These are phyloP conservation scores for Morelia viridis DNA, from an alignment of 2,797 vertebrate species.

Conservation along the genomic window DNA sequence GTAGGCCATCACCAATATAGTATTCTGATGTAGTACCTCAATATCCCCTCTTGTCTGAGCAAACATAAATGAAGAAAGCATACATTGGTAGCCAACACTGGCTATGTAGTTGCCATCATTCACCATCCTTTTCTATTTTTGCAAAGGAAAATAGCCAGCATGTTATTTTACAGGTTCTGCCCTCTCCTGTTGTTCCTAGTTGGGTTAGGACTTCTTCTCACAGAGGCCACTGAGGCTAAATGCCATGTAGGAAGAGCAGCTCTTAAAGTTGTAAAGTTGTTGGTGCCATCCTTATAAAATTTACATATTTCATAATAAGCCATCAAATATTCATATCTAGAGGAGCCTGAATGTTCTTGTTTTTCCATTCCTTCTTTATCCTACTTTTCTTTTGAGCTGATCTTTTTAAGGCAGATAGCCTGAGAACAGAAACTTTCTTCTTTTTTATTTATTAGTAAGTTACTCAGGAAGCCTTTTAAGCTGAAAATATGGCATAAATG, in stretches of 20 bases:
- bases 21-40: constrained; percentile 17
- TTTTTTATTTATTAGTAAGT: neutral
- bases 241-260: neutral
- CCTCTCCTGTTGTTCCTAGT: neutral
- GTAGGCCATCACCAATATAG: neutral
- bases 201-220: neutral
- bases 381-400: neutral
- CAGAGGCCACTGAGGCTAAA: neutral
- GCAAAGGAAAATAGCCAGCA: neutral
- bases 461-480: neutral
- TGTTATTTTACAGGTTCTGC: neutral
- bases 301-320: neutral
- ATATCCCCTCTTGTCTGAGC: neutral
- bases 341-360: neutral
- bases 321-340: neutral
- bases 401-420: neutral
- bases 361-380: neutral
- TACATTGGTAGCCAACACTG: neutral
- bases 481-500: neutral
- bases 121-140: neutral
- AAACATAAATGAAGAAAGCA: neutral
- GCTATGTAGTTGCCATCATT: accelerated
- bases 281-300: neutral
- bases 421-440: neutral
- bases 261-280: neutral